These are phyloP conservation scores for Oophaga pumilio DNA, from an alignment of 2,113 vertebrate genomes.

Conservation along the genomic window DNA sequence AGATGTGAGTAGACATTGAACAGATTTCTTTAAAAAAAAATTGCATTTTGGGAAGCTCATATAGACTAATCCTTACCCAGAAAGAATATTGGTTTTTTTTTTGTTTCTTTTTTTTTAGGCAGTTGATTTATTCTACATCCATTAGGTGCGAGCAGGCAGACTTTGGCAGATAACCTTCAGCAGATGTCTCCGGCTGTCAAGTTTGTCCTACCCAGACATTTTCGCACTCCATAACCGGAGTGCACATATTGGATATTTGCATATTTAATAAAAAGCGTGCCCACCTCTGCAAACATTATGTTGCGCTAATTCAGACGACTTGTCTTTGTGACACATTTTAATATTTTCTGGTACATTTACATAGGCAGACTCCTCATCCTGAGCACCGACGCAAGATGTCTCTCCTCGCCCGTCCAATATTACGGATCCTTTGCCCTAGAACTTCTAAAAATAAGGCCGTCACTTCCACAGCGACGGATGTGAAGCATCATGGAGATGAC, in stretches of 20 bases:
- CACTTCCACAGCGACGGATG: neutral
- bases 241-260: constrained; percentile 22
- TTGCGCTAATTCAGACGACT: neutral
- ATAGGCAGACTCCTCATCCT: neutral
- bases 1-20: too few species aligned
- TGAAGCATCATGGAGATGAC: too few species aligned
- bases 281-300: neutral
- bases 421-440: constrained; percentile 1
- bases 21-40: too few species aligned
- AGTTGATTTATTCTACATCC: neutral
- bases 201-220: neutral
- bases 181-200: neutral
- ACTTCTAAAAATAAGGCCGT: constrained; percentile 11
- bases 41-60: too few species aligned
- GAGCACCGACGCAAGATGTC: neutral
- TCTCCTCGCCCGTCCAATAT: constrained; percentile 4
- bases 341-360: neutral
- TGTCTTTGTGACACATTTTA: neutral
- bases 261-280: constrained; percentile 10
- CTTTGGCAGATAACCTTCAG: constrained; percentile 20
- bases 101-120: neutral
- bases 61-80: too few species aligned
- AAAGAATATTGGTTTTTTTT: too few species aligned
- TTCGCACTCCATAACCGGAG: neutral
- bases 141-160: neutral